Evolutionary conservation across 2,888 invertebrate species (phyloP), one percentile per base, ranked within the genome.

Genomic region (Prenolepis imparis): DNA sequence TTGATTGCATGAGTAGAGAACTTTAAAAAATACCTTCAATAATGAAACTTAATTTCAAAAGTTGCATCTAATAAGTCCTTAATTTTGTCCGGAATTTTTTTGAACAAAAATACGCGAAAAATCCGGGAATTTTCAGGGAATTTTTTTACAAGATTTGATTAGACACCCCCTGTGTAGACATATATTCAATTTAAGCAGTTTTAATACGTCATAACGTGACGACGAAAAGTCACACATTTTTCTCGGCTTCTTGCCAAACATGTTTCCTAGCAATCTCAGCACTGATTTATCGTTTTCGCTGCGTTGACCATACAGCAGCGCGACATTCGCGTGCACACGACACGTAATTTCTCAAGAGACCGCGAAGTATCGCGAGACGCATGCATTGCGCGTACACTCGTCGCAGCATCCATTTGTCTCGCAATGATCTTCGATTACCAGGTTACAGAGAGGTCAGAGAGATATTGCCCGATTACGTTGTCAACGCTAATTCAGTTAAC

Each of bases 281-380:
- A 24, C 41, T 82, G 82, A 84, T 84, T 74, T 82, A 82, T 48
- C 57, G 73, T 63, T 59, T 82, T 57, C 57, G 12, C n/a, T 28
- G n/a, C 32, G 28, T 52, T 52, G 41, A 75, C 48, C 36, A 36
- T n/a, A n/a, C 15, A 36, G 48, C 48, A 41, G 28, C 44, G 48
- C 32, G 44, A 52, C 18, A 41, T 12, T 57, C 55, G 61, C 61
- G 52, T 84, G 82, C 72, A 59, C n/a, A 41, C 64, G 83, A 84
- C 86, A 67, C 67, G 39, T 73, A 88, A 88, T 89, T 89, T 88
- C 88, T 89, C 86, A 82, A 48, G 82, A 67, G 84, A 63, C 55
- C n/a, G 39, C 61, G 6, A 70, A 11, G 77, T 36, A 36, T 18
- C 24, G 48, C n/a, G n/a, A n/a, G n/a, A n/a, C n/a, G n/a, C 63